phyloP scores from a whole-genome alignment of 2,888 invertebrate genomes.

The Heliconius hortense region DNA sequence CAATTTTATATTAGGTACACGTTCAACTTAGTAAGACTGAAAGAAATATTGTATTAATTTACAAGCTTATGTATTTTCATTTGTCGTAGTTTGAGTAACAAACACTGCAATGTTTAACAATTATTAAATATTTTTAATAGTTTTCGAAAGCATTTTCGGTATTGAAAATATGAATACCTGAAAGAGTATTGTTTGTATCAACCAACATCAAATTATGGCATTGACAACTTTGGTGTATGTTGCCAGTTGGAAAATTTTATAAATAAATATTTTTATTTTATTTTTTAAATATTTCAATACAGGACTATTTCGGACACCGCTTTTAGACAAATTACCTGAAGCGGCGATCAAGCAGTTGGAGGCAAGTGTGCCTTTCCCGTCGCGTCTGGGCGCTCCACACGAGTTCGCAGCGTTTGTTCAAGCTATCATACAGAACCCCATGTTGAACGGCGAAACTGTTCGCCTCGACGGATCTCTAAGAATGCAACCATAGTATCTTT shows the following conservation, averaged over 20 bases:
- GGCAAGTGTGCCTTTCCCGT: constrained; percentile 78
- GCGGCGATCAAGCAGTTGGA: constrained; percentile 75
- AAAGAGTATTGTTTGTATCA: not conserved
- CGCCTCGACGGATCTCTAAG: constrained; percentile 81
- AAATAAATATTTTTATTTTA: too few relatives aligned
- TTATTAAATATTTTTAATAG: not conserved
- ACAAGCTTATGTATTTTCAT: too few relatives aligned
- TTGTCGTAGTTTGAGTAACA: too few relatives aligned
- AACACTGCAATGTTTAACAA: not conserved
- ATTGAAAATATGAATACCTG: not conserved
- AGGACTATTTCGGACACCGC: constrained; percentile 82
- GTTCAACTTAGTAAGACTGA: not conserved
- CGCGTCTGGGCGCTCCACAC: constrained; percentile 76
- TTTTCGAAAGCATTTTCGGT: not conserved
- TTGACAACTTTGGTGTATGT: not conserved
- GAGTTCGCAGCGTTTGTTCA: constrained; percentile 81
- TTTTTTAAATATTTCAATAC: constrained; percentile 31
- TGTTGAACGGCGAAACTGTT: constrained; percentile 83
- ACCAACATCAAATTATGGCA: not conserved
- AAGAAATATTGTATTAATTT: too few relatives aligned
- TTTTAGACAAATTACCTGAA: constrained; percentile 75
- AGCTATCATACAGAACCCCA: constrained; percentile 79
- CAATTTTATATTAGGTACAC: too few relatives aligned
- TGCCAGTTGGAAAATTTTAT: not conserved
- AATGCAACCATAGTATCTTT: constrained; percentile 73